phyloP scores from a whole-genome alignment of 2,797 vertebrate species.

The Peromyscus attwateri region DNA sequence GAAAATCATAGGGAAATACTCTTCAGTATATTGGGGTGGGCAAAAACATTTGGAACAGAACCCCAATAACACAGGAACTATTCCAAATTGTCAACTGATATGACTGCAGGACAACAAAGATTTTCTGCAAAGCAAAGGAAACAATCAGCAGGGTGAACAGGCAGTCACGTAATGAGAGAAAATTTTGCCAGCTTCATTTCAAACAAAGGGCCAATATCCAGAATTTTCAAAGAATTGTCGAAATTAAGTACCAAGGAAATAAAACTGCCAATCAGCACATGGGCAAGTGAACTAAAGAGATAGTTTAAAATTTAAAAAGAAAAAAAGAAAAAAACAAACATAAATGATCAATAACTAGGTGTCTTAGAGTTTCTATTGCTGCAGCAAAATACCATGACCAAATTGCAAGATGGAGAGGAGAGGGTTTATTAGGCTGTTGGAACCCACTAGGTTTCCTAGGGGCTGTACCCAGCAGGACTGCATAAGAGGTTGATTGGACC shows the following conservation, averaged over 20 bases:
- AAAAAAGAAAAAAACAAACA: background rate
- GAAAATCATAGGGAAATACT: background rate
- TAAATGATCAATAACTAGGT: too few species aligned
- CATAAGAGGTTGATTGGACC: too few species aligned
- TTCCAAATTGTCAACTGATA: background rate
- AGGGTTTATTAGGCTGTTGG: too few species aligned
- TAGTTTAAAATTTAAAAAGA: background rate
- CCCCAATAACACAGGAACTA: background rate
- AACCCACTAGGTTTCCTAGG: too few species aligned
- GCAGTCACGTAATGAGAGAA: background rate
- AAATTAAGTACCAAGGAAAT: background rate
- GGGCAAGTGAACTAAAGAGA: background rate
- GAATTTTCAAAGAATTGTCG: background rate
- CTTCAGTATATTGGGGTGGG: background rate
- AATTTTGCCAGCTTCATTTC: background rate
- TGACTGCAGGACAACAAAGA: background rate
- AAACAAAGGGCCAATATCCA: background rate
- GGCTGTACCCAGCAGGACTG: too few species aligned
- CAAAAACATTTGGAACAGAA: background rate
- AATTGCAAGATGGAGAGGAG: too few species aligned
- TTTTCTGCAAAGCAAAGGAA: background rate
- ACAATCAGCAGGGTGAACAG: background rate
- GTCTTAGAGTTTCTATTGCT: too few species aligned
- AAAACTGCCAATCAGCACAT: background rate
- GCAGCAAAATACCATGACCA: too few species aligned